phyloP scores from a whole-genome alignment of 2,113 vertebrate genomes.

The Ornithorhynchus anatinus region DNA sequence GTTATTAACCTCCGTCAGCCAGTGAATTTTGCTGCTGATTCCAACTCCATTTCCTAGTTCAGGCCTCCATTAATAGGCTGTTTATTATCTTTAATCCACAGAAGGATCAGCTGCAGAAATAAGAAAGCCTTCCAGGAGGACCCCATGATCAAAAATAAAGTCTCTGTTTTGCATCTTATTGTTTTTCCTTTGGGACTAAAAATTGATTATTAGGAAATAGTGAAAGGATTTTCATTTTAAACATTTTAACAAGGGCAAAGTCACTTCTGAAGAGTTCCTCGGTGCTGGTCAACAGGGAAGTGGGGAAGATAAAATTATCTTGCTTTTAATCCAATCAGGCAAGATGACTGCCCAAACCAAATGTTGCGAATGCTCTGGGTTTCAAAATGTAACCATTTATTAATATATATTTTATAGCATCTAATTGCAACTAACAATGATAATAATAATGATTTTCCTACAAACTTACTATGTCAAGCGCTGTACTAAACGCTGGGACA shows the following conservation, averaged over 20 bases:
- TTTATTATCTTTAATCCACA: conserved; percentile 81
- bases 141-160: conserved; percentile 27
- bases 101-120: conserved; percentile 69
- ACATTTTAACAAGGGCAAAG: neutral
- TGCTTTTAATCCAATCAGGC: conserved; percentile 1
- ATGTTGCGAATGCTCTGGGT: neutral
- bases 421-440: no score
- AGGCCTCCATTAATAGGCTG: conserved; percentile 82
- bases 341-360: rapidly evolving
- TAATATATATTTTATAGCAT: neutral
- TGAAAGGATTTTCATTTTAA: neutral
- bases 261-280: neutral
- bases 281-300: neutral
- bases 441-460: no score
- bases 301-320: neutral
- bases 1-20: conserved; percentile 95
- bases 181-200: conserved; percentile 17
- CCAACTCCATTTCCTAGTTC: conserved; percentile 77
- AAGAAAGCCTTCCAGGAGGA: conserved; percentile 60
- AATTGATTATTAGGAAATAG: conserved; percentile 11
- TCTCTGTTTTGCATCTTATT: conserved; percentile 13
- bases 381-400: neutral
- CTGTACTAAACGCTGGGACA: no score
- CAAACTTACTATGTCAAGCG: no score
- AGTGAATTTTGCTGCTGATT: conserved; percentile 65